Conservation (phyloP, 2,113 vertebrate genomes). For the Ellobius talpinus region DNA sequence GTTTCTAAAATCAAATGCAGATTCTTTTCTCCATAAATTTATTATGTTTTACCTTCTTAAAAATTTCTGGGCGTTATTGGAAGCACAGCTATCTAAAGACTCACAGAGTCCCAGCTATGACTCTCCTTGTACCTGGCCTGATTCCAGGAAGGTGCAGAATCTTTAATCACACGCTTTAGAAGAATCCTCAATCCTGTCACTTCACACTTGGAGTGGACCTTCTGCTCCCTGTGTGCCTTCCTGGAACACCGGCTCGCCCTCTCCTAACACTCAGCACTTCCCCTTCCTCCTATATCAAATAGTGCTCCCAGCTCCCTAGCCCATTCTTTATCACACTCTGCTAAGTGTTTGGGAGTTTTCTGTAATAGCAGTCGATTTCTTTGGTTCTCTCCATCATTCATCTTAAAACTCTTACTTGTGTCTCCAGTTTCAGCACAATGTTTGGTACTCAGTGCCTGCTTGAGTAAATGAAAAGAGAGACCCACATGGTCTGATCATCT, state of each 20-base stretch:
- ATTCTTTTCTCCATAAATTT: neutral
- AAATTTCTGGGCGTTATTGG: neutral
- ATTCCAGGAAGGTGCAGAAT: neutral
- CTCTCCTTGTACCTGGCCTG: neutral
- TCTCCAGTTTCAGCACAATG: neutral
- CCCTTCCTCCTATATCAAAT: neutral
- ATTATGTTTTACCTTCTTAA: neutral
- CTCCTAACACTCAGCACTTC: neutral
- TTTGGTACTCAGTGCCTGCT: constrained; percentile 3
- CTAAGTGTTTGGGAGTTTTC: neutral
- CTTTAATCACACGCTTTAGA: neutral
- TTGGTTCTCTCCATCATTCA: neutral
- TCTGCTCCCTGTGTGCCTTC: neutral
- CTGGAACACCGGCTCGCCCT: neutral
- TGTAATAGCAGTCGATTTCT: neutral
- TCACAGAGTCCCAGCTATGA: neutral
- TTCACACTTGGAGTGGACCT: neutral
- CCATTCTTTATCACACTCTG: neutral
- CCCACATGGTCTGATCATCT: neutral
- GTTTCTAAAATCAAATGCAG: neutral
- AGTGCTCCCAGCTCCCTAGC: neutral
- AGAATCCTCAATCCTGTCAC: neutral
- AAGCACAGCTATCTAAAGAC: neutral
- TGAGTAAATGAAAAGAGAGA: neutral
- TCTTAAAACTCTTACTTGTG: neutral